A percentile compares a stretch with the other conserved stretches of the same genome.
Evolutionary conservation across 1,140 invertebrate species (phyloP).

Genomic region (Neotoxoptera formosana): DNA sequence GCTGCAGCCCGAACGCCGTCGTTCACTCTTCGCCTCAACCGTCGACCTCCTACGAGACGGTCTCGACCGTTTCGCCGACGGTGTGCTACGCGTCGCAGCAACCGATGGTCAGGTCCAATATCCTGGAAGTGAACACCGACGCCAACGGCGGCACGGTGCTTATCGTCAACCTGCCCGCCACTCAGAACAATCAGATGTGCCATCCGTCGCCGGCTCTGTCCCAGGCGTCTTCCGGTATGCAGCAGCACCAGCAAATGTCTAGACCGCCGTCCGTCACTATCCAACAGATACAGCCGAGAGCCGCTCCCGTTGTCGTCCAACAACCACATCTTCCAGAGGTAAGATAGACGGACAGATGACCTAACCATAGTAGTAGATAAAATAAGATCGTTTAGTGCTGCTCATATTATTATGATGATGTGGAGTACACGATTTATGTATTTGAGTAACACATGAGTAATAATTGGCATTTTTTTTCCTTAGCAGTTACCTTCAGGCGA

Average conservation of each 20-base stretch:
- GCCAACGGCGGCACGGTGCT: conserved; percentile 74
- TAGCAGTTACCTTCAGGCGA: conserved; percentile 63
- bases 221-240: conserved; percentile 61
- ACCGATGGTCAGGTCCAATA: conserved; percentile 33
- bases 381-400: not conserved
- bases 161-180: conserved; percentile 80
- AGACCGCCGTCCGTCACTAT: conserved; percentile 44
- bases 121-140: conserved; percentile 58
- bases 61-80: not conserved
- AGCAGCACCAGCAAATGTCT: conserved; percentile 59
- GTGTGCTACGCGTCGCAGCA: not conserved
- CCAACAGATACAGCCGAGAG: conserved; percentile 59
- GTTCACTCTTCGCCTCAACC: not conserved
- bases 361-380: not conserved
- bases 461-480: not conserved
- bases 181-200: conserved; percentile 44
- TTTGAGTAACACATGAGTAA: not conserved
- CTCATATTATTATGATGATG: no score
- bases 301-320: conserved; percentile 64
- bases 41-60: conserved; percentile 17
- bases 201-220: conserved; percentile 60
- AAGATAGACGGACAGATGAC: not conserved
- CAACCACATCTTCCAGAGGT: conserved; percentile 61
- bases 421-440: not conserved
- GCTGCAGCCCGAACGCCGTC: not conserved